phyloP scores from a whole-genome alignment of 2,888 invertebrate species.

The Nemotelus pantherinus region DNA sequence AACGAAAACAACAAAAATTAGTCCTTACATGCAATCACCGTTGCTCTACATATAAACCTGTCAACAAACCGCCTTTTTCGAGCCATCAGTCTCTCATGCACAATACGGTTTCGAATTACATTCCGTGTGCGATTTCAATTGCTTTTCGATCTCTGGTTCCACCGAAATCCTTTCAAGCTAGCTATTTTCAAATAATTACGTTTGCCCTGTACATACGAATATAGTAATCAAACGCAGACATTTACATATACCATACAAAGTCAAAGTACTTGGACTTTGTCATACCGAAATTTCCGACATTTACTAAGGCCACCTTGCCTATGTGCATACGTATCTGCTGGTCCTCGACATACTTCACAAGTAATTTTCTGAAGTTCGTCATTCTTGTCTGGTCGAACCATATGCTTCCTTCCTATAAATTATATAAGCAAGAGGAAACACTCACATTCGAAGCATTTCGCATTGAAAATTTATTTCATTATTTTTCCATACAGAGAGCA shows the following conservation, averaged over 20 bases:
- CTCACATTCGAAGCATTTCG: neutral
- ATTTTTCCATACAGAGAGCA: slow-evolving; percentile 1
- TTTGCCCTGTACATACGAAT: neutral
- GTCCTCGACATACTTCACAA: neutral
- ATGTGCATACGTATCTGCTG: too few species aligned
- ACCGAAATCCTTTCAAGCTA: neutral
- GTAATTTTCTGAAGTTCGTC: slow-evolving; percentile 15
- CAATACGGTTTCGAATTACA: slow-evolving; percentile 28
- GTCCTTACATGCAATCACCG: too few species aligned
- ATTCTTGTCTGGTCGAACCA: slow-evolving; percentile 10
- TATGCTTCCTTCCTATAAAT: neutral
- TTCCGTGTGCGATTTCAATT: neutral
- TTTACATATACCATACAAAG: neutral
- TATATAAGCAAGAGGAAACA: neutral
- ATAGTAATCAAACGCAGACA: neutral
- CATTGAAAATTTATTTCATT: neutral
- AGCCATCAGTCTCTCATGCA: slow-evolving; percentile 4
- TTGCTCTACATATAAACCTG: neutral
- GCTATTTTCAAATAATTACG: neutral
- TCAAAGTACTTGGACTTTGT: slow-evolving; percentile 14
- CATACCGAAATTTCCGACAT: slow-evolving; percentile 26
- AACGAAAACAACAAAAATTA: too few species aligned
- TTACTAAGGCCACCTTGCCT: slow-evolving; percentile 1
- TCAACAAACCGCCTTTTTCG: slow-evolving; percentile 36
- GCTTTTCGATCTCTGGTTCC: neutral